A percentile compares a stretch with the other conserved stretches of the same genome.
phyloP scores from a whole-genome alignment of 1,140 invertebrate species.

The Drosophila pruinosa region DNA sequence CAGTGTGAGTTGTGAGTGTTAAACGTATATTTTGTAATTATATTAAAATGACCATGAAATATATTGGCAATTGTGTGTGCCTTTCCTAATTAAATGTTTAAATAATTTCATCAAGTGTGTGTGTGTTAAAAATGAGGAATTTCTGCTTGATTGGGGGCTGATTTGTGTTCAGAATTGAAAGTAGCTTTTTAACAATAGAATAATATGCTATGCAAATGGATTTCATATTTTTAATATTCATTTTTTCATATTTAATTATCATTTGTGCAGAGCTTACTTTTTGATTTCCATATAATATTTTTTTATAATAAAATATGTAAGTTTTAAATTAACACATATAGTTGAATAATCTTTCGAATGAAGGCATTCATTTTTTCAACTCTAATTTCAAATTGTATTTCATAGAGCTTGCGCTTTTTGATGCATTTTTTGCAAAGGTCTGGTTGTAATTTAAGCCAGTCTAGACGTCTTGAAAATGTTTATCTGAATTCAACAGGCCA shows the following conservation, averaged over 20 bases:
- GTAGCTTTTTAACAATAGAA: not conserved
- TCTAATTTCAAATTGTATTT: not conserved
- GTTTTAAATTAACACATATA: not conserved
- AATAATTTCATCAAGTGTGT: not conserved
- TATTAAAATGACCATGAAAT: constrained; percentile 63
- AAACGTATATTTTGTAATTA: constrained; percentile 55
- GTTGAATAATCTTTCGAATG: not conserved
- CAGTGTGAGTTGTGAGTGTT: constrained; percentile 26
- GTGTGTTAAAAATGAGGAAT: not conserved
- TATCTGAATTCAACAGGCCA: not conserved
- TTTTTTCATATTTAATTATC: not conserved
- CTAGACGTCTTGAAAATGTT: constrained; percentile 28
- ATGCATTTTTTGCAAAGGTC: not conserved
- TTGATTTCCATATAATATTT: no score
- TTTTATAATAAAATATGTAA: no score
- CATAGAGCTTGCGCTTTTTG: not conserved
- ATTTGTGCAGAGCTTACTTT: not conserved
- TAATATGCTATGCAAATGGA: not conserved
- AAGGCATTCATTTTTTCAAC: not conserved
- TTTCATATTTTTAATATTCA: not conserved
- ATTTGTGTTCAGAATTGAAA: constrained; percentile 9
- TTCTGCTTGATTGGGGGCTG: constrained; percentile 13
- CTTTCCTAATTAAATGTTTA: constrained; percentile 43
- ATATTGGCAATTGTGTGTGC: constrained; percentile 35
- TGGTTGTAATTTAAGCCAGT: constrained; percentile 1